Base-by-base conservation (phyloP, 2,888 invertebrate species). In the Cerastis leucographa region DNA sequence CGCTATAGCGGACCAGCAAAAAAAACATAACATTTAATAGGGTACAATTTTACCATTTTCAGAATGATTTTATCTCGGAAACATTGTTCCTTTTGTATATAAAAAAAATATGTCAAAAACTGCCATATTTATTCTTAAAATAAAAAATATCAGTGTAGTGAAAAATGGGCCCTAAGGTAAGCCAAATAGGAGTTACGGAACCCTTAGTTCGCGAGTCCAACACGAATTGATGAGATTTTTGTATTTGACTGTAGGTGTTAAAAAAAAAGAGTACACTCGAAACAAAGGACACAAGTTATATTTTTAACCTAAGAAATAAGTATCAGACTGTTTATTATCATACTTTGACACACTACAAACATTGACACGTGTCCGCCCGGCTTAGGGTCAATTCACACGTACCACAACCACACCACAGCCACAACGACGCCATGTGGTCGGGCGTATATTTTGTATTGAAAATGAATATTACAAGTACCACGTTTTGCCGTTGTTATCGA, bases 231-330 rank as follows among this genome's bases (percentile, higher is more conserved):
- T 1, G 0, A 7, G 1, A 4, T 22, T 65, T 65, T 46, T n/a
- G 1, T 54, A n/a, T 54, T 54, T 54, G n/a, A 51, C 22, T 11
- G 51, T 4, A 51, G 22, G 40, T 44, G 64, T 46, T 49, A 14
- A 3, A 11, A 59, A 22, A 44, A 71, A 2, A 19, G 14, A 42
- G 12, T 44, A 29, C 19, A 44, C 2, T 35, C 42, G 9, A 46
- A 64, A 25, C 19, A 51, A 40, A 54, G 11, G 35, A 40, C n/a
- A 9, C 19, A 42, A 29, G 25, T 29, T 67, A 49, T 59, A 61
- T 19, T 77, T 42, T 14, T 68, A 29, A 62, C 29, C 8, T 5
- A 54, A 46, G 4, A 7, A 49, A 78, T 44, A n/a, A 65, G 42
- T 51, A 68, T 19, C 17, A 22, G 19, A 51, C 44, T 14, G 11